Evolutionary conservation across 2,888 invertebrate genomes (phyloP).

Genomic region (Cetonia aurata): DNA sequence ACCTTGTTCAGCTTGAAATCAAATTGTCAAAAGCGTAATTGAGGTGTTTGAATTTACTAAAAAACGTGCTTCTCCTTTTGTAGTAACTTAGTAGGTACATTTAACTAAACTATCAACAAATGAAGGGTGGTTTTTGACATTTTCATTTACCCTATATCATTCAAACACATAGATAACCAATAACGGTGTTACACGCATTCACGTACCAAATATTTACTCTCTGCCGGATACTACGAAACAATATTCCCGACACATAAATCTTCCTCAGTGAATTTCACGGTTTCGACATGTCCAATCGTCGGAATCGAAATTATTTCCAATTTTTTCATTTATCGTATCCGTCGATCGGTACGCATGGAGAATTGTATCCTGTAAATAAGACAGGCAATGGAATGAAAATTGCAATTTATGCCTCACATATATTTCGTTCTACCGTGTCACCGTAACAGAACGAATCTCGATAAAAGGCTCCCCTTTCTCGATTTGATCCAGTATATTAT

Average conservation of each 20-base stretch:
- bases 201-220: conserved; percentile 24
- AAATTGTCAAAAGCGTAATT: too few species aligned
- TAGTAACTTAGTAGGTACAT: too few species aligned
- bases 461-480: conserved; percentile 24
- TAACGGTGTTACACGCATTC: too few species aligned
- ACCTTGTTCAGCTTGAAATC: too few species aligned
- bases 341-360: conserved; percentile 27
- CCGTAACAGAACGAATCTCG: conserved; percentile 27
- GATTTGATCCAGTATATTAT: conserved; percentile 18
- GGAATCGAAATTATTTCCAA: conserved; percentile 33
- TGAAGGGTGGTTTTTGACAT: too few species aligned
- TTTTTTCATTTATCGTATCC: conserved; percentile 29
- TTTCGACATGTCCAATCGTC: conserved; percentile 22
- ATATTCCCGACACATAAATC: conserved; percentile 18
- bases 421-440: conserved; percentile 14
- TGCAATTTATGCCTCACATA: conserved; percentile 34
- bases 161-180: too few species aligned
- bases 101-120: too few species aligned
- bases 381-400: conserved; percentile 39
- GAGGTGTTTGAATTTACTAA: too few species aligned
- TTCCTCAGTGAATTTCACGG: conserved; percentile 22
- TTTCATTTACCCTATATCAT: too few species aligned
- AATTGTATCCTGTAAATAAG: conserved; percentile 34
- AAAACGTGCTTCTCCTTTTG: too few species aligned
- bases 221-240: background rate